Conservation (phyloP, 2,797 vertebrate species). For the Malacoctenus gilli region DNA sequence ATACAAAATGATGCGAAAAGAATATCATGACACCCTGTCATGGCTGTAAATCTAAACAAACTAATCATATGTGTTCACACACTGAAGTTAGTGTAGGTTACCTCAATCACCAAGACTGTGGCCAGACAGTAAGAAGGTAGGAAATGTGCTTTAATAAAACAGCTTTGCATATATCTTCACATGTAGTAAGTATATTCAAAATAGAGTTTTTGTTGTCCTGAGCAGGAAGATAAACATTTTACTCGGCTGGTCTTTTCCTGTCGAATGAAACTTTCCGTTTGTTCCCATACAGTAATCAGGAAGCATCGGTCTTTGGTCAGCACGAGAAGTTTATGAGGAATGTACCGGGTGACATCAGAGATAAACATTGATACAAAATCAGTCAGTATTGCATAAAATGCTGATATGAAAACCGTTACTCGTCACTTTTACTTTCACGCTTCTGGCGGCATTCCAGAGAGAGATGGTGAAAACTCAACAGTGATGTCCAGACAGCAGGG, state of each 20-base stretch:
- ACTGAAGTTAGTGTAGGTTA: too few species aligned
- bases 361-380: slow-evolving; percentile 35
- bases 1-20: too few species aligned
- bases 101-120: too few species aligned
- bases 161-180: slow-evolving; percentile 18
- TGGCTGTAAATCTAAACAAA: too few species aligned
- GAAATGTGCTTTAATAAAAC: slow-evolving; percentile 58
- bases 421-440: slow-evolving; percentile 1
- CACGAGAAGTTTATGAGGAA: slow-evolving; percentile 46
- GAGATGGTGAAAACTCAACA: neutral
- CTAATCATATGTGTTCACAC: too few species aligned
- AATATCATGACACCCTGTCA: too few species aligned
- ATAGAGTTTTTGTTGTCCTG: slow-evolving; percentile 45
- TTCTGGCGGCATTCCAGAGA: neutral
- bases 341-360: slow-evolving; percentile 28
- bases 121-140: too few species aligned
- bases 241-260: slow-evolving; percentile 3
- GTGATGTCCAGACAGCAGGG: neutral
- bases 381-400: slow-evolving; percentile 7
- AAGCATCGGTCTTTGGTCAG: slow-evolving; percentile 18
- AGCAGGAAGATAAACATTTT: slow-evolving; percentile 30
- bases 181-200: slow-evolving; percentile 36
- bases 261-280: too few species aligned
- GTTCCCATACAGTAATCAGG: neutral
- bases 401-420: slow-evolving; percentile 5